Base-by-base conservation (phyloP, 2,888 invertebrate species). In the Thymelicus sylvestris region DNA sequence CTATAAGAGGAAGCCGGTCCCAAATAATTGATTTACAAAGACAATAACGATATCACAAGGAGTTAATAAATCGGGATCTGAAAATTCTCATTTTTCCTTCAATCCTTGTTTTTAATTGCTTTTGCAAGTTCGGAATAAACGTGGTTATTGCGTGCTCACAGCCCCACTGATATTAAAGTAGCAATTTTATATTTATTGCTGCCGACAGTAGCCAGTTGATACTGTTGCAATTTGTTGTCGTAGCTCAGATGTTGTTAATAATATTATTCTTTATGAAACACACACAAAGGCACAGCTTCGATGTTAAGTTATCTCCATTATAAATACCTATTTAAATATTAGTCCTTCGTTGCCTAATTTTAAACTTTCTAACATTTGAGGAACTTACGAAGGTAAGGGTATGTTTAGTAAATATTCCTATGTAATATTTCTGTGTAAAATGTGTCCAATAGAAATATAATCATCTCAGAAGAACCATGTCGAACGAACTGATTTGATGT, bases 401-500 rank as follows among this genome's bases (percentile, higher is more conserved):
- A 19, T 52, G 52, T 52, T 52, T 13, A 19, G 52, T 6, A 19
- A 52, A 19, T 19, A 19, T 7, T 13, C 7, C 6, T 15, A 52
- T 13, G 7, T 44, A 44, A 24, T 55, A 12, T 55, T 24, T 55
- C 4, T 55, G 1, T 24, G 10, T 12, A 55, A 55, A 52, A 52
- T 52, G 52, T 55, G 12, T 24, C 39, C 5, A 57, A 59, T 59
- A 59, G 59, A 59, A 59, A 59, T 39, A 59, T 4, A 38, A 39
- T 59, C n/a, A 12, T 59, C 39, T 24, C 55, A 55, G 55, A 55
- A 55, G 55, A 55, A 55, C 10, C 39, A 60, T 67, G 19, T 48
- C 60, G 24, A 55, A 55, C 55, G n/a, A 67, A 19, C 61, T 50
- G 64, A 64, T 64, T 59, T 75, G 80, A 87, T 90, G 86, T 89